Conservation (phyloP, 2,113 vertebrate genomes). For the Xyrauchen texanus region DNA sequence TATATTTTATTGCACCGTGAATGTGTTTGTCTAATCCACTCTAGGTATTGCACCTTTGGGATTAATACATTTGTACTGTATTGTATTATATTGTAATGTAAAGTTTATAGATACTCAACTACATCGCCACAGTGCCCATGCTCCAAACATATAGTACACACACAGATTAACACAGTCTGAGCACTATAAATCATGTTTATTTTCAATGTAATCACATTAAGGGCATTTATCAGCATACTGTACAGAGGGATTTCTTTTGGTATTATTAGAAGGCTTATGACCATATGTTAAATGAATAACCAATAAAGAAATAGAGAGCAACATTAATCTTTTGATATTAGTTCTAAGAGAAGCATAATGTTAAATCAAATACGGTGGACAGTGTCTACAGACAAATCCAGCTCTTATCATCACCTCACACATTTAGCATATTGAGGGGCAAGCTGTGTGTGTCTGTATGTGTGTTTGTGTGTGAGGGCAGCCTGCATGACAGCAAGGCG, state of each 20-base stretch:
- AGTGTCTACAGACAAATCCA: background rate
- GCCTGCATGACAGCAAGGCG: constrained; percentile 24
- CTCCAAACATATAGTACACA: constrained; percentile 37
- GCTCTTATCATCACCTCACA: constrained; percentile 4
- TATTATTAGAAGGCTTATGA: constrained; percentile 3
- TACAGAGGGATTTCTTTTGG: background rate
- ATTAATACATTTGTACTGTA: background rate
- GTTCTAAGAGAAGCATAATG: background rate
- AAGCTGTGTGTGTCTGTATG: constrained; percentile 27
- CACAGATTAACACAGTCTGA: constrained; percentile 21
- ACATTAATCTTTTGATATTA: constrained; percentile 8
- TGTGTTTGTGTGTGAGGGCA: constrained; percentile 18
- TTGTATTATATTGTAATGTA: too few species aligned
- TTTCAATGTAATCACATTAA: constrained; percentile 18
- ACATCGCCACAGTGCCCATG: background rate
- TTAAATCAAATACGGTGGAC: background rate
- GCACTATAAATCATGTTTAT: constrained; percentile 32
- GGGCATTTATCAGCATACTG: constrained; percentile 2
- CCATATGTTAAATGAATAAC: background rate
- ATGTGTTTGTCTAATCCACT: too few species aligned
- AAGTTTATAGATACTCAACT: too few species aligned
- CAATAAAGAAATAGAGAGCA: constrained; percentile 6
- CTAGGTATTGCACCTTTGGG: too few species aligned
- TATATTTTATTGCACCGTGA: too few species aligned
- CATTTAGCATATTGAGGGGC: constrained; percentile 14